These are phyloP conservation scores for Wasmannia auropunctata DNA, from an alignment of 1,140 invertebrate genomes.

Conservation along the genomic window DNA sequence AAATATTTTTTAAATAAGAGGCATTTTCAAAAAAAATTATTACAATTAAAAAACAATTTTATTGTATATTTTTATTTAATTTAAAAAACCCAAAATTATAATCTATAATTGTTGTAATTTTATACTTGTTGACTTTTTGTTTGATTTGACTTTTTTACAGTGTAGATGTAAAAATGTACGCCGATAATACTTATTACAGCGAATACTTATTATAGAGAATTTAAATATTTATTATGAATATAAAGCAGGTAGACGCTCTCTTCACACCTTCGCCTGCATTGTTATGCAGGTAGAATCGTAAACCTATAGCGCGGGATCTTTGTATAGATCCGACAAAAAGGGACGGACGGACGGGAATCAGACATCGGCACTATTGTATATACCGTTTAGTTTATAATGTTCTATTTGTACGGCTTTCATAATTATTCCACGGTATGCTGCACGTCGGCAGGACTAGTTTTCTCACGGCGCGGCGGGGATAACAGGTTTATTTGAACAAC, in stretches of 20 bases:
- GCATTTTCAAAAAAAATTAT: no score
- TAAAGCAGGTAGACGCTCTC: background rate
- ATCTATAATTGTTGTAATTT: no score
- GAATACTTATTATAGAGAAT: no score
- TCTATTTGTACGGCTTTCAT: constrained; percentile 51
- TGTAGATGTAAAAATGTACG: no score
- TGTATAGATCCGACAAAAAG: no score
- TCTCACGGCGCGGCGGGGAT: constrained; percentile 57
- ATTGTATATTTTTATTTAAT: no score
- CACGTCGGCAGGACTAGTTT: constrained; percentile 46
- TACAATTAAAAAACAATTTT: no score
- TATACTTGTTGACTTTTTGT: no score
- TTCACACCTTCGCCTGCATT: background rate
- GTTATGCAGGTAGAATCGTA: constrained; percentile 21
- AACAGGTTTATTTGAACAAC: constrained; percentile 71
- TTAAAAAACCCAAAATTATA: no score
- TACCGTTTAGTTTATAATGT: constrained; percentile 47
- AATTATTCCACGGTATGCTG: constrained; percentile 61
- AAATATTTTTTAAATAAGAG: no score
- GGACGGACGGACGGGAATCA: constrained; percentile 30
- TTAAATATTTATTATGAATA: background rate
- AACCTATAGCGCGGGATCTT: background rate
- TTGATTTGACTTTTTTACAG: no score
- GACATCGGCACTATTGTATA: background rate
- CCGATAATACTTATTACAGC: background rate